Base-by-base conservation (phyloP, 23 tunicate genomes). In the Trididemnum miniatum region DNA sequence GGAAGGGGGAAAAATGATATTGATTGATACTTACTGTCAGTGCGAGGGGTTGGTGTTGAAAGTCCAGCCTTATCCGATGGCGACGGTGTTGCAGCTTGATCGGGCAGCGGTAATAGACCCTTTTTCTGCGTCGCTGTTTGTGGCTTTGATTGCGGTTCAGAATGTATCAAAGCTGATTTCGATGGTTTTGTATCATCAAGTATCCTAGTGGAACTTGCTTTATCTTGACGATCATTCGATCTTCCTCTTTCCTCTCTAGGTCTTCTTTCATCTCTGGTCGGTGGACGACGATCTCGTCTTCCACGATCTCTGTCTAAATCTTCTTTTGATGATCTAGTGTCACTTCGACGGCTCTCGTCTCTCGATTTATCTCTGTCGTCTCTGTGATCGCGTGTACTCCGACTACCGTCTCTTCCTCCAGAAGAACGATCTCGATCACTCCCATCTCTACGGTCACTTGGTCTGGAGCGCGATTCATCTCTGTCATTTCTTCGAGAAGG, bases 61-160 rank as follows among this genome's bases (percentile, higher is more conserved):
- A 69, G 40, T 29, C 75, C 75, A 69, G 75, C 75, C 31, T 34
- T 69, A 3, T 69, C 75, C 31, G 75, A 5, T 29, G 75, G 75
- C 29, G 75, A 69, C 4, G n/a, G 18, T 32, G 31, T 34, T 4
- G 37, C 5, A 31, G 75, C 12, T 9, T 9, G 12, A 5, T 15
- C 38, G 20, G 75, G 75, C 75, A 34, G 25, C 5, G 75, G 75
- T 24, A 69, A 24, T 24, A 69, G 22, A 30, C 75, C 75, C 22
- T 4, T 34, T 31, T 34, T 32, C 75, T 69, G 38, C 9, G 36
- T 28, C 31, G 67, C 25, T 3, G 67, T 12, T 18, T 35, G 75
- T 5, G 25, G 75, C 20, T 32, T 24, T 5, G 12, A 7, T 5
- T 35, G 20, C 29, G 75, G 36, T 5, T 9, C 38, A 69, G 22